Conservation (phyloP, 2,113 vertebrate genomes). For the Glareola pratincola region DNA sequence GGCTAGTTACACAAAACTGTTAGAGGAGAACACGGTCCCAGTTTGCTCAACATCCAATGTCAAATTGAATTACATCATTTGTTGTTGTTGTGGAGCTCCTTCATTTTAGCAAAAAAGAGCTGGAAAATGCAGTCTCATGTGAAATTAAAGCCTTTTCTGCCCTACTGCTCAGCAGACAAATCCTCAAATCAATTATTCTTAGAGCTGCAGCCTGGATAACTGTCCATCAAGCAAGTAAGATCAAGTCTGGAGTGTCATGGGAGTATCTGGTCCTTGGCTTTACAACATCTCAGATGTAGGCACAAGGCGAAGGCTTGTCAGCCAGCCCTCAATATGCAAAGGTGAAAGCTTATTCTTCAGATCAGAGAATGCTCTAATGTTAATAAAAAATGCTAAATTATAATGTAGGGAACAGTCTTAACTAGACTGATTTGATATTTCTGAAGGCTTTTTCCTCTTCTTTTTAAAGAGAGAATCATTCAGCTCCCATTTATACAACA, state of each 20-base stretch:
- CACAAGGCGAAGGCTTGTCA: not conserved
- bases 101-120: not conserved
- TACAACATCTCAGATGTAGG: not conserved
- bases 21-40: not conserved
- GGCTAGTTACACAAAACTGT: not conserved
- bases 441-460: not conserved
- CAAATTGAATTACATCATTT: not conserved
- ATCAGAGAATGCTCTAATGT: not conserved
- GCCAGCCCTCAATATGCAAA: not conserved
- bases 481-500: not conserved
- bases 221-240: not conserved
- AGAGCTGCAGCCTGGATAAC: not conserved
- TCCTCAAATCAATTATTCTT: not conserved
- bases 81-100: not conserved
- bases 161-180: not conserved
- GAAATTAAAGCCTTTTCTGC: conserved; percentile 4
- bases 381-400: not conserved
- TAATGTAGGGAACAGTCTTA: not conserved
- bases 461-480: not conserved
- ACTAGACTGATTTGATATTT: not conserved
- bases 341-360: not conserved
- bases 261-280: not conserved
- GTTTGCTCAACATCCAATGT: not conserved
- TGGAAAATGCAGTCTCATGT: not conserved
- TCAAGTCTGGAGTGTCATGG: not conserved